Percentiles rank a stretch among this genome's conserved stretches.
These are phyloP conservation scores for Odontocolon sp. DNA, from an alignment of 2,888 invertebrate genomes.

Conservation along the genomic window DNA sequence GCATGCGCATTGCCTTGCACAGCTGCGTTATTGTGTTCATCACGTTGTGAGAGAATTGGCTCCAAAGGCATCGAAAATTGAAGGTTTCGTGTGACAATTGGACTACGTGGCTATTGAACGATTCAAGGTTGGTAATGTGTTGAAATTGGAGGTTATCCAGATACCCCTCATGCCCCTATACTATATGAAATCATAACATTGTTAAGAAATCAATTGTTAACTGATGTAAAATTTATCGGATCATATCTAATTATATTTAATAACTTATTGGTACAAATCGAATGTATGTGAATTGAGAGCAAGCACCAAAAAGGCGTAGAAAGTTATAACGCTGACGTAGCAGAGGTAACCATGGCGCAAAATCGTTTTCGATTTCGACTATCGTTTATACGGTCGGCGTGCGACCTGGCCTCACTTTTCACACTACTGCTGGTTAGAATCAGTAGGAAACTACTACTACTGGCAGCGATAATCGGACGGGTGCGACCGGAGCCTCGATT, in stretches of 20 bases:
- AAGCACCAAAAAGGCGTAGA: neutral
- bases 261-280: constrained; percentile 28
- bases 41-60: too few relatives aligned
- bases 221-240: constrained; percentile 30
- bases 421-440: constrained; percentile 29
- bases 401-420: constrained; percentile 51
- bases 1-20: too few relatives aligned
- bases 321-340: constrained; percentile 53
- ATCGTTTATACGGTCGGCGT: constrained; percentile 52
- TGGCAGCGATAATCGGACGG: constrained; percentile 58
- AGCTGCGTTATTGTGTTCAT: too few relatives aligned
- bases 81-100: too few relatives aligned
- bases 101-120: too few relatives aligned
- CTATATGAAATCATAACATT: constrained; percentile 5
- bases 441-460: constrained; percentile 34
- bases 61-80: too few relatives aligned
- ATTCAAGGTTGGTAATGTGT: too few relatives aligned
- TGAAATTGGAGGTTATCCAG: too few relatives aligned
- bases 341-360: constrained; percentile 51
- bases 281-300: constrained; percentile 20
- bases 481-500: constrained; percentile 69
- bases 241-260: constrained; percentile 39
- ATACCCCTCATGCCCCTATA: too few relatives aligned
- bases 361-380: constrained; percentile 62
- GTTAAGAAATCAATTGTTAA: neutral